Evolutionary conservation across 2,888 invertebrate species (phyloP), one percentile per base, ranked within the genome.

Genomic region (Leptothorax acervorum): DNA sequence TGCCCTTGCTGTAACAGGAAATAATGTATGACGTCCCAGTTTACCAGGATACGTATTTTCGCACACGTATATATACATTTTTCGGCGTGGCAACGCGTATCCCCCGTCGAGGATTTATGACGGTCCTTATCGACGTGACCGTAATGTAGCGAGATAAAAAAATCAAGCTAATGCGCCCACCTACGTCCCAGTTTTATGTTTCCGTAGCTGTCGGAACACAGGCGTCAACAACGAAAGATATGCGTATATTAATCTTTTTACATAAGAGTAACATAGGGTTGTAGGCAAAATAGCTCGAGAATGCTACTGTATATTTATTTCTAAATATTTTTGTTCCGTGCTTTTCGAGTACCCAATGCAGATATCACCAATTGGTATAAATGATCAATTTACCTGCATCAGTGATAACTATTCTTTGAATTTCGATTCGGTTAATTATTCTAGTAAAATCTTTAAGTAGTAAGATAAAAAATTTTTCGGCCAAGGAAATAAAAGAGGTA

Each of bases 11-110:
- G 15, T 28, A 71, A 73, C 73, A 39, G 35, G 23, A 48, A 48
- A 60, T 81, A 60, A 81, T 73, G 60, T 73, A 81, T 45, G 79
- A 60, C 42, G 60, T 60, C 48, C 73, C 48, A 81, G 73, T 81
- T 81, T 81, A 71, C 70, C 6, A 35, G 73, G n/a, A 15, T 60
- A 28, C 42, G 45, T 42, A 42, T 42, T 68, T 53, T 63, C 48
- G 75, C 23, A 0, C 31, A 62, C n/a, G 35, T 53, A 23, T 31
- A 63, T 35, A 48, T 28, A 9, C 35, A 51, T 51, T 55, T 68
- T 68, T 78, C 65, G 74, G 31, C 15, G 35, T 45, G 31, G 51
- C 28, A 70, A 45, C 18, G 57, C 15, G 70, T n/a, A 45, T 48
- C 45, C 23, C 45, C 23, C 45, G 73, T n/a, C 55, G 48, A n/a